Base-by-base conservation (phyloP, 2,888 invertebrate genomes). In the Pandemis cinnamomeana region DNA sequence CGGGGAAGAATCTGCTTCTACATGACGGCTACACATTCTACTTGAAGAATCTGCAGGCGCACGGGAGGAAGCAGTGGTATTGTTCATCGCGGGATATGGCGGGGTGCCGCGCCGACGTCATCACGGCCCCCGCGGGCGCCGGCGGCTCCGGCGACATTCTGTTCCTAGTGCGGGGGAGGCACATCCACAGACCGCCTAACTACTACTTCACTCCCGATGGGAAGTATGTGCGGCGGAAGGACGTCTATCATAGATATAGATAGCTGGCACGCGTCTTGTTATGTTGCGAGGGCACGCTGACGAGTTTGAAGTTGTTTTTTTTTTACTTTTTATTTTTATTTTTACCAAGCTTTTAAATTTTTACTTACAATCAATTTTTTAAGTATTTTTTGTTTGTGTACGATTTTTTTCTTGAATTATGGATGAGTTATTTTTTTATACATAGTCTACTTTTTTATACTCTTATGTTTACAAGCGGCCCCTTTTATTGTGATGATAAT, bases 11-110 rank as follows among this genome's bases (percentile, higher is more conserved):
- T 76, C 86, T 93, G 79, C 84, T 94, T 78, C 88, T 93, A 71
- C 93, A 93, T 83, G 93, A 92, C 80, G 91, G 90, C 74, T 94
- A 93, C 83, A 93, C 93, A 20, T 94, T 91, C 88, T 93, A 93
- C 83, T 79, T 93, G 89, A 93, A 94, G 90, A 93, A 94, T 79
- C 83, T 91, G 71, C 93, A 93, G 80, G 92, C 93, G 55, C 92
- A 93, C 77, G 93, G 93, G 0, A 85, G 93, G 75, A 93, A 93
- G 87, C 94, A 93, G 86, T 94, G 94, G 94, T 93, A 93, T 85
- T 94, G 94, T 80, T 93, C 93, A 42, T 92, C 93, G 66, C 82
- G 93, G 20, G 93, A 93, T 80, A 94, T 93, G 93, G 93, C 93
- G 6, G 93, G 93, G 46, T 94, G 93, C 78, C 89, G 93, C 13